Percentiles rank a stretch among this genome's conserved stretches.
phyloP scores from a whole-genome alignment of 2,888 invertebrate genomes.

The Drosophila prolongata region DNA sequence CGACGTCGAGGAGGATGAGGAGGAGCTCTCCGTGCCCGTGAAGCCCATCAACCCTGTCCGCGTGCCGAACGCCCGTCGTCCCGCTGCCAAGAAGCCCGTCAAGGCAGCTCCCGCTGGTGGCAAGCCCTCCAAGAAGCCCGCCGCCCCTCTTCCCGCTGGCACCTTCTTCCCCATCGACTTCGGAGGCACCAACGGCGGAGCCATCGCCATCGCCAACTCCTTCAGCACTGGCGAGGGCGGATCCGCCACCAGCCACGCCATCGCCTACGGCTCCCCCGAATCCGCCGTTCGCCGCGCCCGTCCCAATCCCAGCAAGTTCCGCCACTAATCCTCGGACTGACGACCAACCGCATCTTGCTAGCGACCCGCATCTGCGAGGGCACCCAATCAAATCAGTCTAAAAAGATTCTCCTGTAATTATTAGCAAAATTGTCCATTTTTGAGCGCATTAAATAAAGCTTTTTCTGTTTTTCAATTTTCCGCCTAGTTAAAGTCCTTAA shows the following conservation, averaged over 20 bases:
- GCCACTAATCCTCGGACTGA: conserved; percentile 64
- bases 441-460: conserved; percentile 61
- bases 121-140: conserved; percentile 68
- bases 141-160: conserved; percentile 77
- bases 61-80: conserved; percentile 81
- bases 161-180: conserved; percentile 84
- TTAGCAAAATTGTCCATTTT: conserved; percentile 79
- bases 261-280: conserved; percentile 84
- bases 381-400: conserved; percentile 48
- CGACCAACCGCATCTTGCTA: conserved; percentile 49
- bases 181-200: conserved; percentile 83
- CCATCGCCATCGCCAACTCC: conserved; percentile 84
- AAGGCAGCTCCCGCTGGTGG: conserved; percentile 53
- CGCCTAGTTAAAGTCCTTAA: no score
- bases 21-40: conserved; percentile 58
- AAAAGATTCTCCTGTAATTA: conserved; percentile 55
- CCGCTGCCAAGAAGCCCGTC: conserved; percentile 66
- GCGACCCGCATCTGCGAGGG: conserved; percentile 24
- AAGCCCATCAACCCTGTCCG: conserved; percentile 73
- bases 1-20: conserved; percentile 74
- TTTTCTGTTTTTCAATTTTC: conserved; percentile 48
- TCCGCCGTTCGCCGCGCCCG: conserved; percentile 75
- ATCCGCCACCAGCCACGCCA: conserved; percentile 84
- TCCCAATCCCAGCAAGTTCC: conserved; percentile 75
- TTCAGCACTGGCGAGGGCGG: conserved; percentile 85